Evolutionary conservation across 2,113 vertebrate genomes (phyloP).

Genomic region (Piprites chloris): DNA sequence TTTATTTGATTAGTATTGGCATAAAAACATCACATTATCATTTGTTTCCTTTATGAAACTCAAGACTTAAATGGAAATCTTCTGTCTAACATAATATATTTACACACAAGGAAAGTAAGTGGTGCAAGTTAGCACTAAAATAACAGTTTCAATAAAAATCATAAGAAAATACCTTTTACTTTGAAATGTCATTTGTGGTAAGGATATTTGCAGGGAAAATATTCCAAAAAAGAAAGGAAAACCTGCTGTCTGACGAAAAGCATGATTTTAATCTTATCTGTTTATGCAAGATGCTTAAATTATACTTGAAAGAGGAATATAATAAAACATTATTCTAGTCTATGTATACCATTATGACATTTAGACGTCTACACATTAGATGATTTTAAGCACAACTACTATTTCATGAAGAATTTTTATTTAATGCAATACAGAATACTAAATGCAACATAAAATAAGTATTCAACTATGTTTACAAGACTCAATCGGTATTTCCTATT

Average conservation of each 20-base stretch:
- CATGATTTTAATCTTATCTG: neutral
- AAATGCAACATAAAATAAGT: neutral
- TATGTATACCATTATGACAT: neutral
- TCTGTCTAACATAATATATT: neutral
- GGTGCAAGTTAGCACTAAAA: neutral
- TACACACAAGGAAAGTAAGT: neutral
- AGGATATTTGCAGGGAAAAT: neutral
- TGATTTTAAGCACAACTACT: neutral
- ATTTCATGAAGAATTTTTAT: neutral
- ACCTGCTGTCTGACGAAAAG: neutral
- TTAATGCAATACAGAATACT: neutral
- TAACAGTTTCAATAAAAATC: neutral
- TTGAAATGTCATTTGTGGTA: neutral
- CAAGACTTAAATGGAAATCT: neutral
- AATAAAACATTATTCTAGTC: neutral
- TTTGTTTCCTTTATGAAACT: slow-evolving; percentile 12
- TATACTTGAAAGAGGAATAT: neutral
- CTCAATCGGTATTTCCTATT: neutral
- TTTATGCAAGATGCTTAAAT: neutral
- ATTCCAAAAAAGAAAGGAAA: neutral
- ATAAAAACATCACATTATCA: slow-evolving; percentile 11
- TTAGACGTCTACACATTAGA: neutral
- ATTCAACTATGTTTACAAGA: neutral
- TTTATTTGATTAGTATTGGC: slow-evolving; percentile 34
- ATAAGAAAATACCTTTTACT: neutral